phyloP scores from a whole-genome alignment of 2,797 vertebrate genomes.

The Anguilla megastoma region DNA sequence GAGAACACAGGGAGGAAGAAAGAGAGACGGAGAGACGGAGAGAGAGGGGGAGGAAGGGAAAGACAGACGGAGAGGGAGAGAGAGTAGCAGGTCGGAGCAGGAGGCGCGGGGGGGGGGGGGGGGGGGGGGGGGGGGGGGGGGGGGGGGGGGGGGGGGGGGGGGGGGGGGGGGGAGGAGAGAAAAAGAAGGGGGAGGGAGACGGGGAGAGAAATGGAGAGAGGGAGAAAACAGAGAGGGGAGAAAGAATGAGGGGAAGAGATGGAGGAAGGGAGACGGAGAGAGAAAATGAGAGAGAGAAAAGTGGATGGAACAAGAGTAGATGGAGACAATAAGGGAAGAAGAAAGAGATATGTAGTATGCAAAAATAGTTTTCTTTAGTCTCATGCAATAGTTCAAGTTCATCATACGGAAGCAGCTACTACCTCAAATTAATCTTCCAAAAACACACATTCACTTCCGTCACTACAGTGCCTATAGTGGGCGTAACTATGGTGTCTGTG shows the following conservation, averaged over 20 bases:
- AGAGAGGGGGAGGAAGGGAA: constrained; percentile 20
- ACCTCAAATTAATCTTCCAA: not conserved
- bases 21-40: not conserved
- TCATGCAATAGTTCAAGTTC: not conserved
- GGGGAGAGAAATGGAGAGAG: not conserved
- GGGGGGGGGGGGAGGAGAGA: constrained; percentile 20
- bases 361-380: not conserved
- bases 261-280: not conserved
- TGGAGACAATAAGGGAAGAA: not conserved
- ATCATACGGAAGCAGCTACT: not conserved
- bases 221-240: constrained; percentile 27
- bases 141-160: no score
- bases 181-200: not conserved
- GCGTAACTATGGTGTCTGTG: not conserved
- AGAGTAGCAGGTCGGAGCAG: constrained; percentile 65
- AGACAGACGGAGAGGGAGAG: constrained; percentile 60
- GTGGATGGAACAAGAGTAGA: not conserved
- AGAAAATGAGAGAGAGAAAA: not conserved
- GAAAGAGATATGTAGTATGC: not conserved
- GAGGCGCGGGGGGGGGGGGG: constrained; percentile 68
- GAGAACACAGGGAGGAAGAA: constrained; percentile 17
- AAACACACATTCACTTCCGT: constrained; percentile 18
- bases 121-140: constrained; percentile 76
- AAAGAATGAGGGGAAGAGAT: not conserved
- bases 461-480: not conserved